phyloP scores from a whole-genome alignment of 2,888 invertebrate species.

The Rhaphigaster nebulosa region DNA sequence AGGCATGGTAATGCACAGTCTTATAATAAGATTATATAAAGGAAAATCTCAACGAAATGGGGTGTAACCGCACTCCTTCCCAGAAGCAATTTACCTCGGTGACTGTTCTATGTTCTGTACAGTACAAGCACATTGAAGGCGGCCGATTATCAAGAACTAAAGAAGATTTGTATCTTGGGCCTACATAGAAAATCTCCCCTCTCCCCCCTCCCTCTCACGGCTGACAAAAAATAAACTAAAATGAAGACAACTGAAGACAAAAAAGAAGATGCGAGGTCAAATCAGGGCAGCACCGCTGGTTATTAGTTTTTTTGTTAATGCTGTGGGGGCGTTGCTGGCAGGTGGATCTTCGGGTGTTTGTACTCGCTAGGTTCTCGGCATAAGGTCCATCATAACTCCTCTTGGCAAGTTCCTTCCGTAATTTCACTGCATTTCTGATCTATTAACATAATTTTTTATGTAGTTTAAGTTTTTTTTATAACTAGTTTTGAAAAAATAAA shows the following conservation, averaged over 20 bases:
- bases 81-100: slow-evolving; percentile 27
- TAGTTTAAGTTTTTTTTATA: no score
- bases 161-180: slow-evolving; percentile 36
- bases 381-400: neutral
- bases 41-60: neutral
- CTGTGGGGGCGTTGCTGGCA: slow-evolving; percentile 31
- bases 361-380: neutral
- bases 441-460: no score
- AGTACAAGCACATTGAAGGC: neutral
- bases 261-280: slow-evolving; percentile 43
- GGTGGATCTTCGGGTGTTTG: neutral
- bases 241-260: slow-evolving; percentile 44
- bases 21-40: slow-evolving; percentile 1
- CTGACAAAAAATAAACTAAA: slow-evolving; percentile 32
- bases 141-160: neutral
- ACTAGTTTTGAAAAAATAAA: no score
- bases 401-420: neutral
- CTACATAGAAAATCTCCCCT: neutral
- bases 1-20: neutral
- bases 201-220: neutral
- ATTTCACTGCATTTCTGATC: neutral
- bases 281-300: slow-evolving; percentile 26
- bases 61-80: neutral
- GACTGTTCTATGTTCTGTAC: neutral
- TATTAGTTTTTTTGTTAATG: slow-evolving; percentile 38